These are phyloP conservation scores for Zoroaster sp. DNA, from an alignment of 53 echinoderm and acorn worm species.

Conservation along the genomic window DNA sequence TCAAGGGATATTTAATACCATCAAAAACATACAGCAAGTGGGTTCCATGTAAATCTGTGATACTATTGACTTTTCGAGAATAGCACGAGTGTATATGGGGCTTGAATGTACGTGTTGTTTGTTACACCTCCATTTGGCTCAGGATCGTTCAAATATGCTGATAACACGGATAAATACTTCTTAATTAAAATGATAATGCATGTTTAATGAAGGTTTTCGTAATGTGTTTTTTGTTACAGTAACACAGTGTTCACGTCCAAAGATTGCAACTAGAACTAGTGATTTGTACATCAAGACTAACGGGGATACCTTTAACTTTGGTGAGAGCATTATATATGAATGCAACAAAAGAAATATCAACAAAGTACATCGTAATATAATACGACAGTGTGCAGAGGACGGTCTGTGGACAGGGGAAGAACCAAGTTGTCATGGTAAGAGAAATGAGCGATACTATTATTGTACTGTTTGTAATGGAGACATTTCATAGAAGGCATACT, in stretches of 20 bases:
- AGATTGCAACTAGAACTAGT: not conserved
- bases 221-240: not conserved
- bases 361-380: not conserved
- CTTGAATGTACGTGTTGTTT: too few species aligned
- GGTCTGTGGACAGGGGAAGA: slow-evolving; percentile 35
- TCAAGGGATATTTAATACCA: too few species aligned
- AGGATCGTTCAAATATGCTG: too few species aligned
- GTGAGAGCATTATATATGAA: not conserved
- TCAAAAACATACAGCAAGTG: too few species aligned
- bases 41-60: too few species aligned
- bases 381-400: not conserved
- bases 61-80: too few species aligned
- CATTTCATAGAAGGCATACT: not conserved
- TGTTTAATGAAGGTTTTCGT: too few species aligned
- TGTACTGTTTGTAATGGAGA: not conserved
- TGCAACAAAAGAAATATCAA: not conserved
- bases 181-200: too few species aligned
- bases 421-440: slow-evolving; percentile 39
- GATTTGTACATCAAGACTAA: not conserved
- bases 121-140: too few species aligned
- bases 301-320: not conserved
- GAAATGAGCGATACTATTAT: not conserved
- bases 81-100: too few species aligned
- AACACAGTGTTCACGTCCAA: not conserved
- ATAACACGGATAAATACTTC: not conserved